Conservation (phyloP, 2,888 invertebrate genomes). For the Eucera pruinosa region DNA sequence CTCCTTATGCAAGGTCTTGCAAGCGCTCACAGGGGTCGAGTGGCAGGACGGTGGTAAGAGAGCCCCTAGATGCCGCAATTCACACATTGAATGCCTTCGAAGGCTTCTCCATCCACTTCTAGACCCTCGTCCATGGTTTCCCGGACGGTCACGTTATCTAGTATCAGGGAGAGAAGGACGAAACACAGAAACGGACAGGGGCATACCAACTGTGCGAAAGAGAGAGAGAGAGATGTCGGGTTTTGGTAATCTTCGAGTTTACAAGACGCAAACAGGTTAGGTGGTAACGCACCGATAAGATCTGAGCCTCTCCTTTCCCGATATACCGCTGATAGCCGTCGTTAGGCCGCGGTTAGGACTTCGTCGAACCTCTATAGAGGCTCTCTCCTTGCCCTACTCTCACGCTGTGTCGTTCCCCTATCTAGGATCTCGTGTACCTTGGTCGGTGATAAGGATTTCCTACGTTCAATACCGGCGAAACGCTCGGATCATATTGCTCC, state of each 20-base stretch:
- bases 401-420: conserved; percentile 46
- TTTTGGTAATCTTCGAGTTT: conserved; percentile 78
- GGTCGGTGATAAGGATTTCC: conserved; percentile 60
- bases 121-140: conserved; percentile 71
- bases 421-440: conserved; percentile 63
- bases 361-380: conserved; percentile 55
- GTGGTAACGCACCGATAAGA: conserved; percentile 81
- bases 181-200: conserved; percentile 46
- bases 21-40: conserved; percentile 23
- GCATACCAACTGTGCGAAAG: conserved; percentile 24
- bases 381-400: conserved; percentile 50
- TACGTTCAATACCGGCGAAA: conserved; percentile 52
- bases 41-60: conserved; percentile 33
- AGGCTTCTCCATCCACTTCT: conserved; percentile 63
- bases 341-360: conserved; percentile 77
- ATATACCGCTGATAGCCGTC: conserved; percentile 75
- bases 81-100: conserved; percentile 77
- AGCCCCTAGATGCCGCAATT: conserved; percentile 74
- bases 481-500: conserved; percentile 43
- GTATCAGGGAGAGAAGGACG: conserved; percentile 62
- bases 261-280: conserved; percentile 83
- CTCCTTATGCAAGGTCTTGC: conserved; percentile 51
- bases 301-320: conserved; percentile 74
- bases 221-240: conserved; percentile 59
- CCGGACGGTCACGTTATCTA: conserved; percentile 73